Evolutionary conservation across 1,140 invertebrate genomes (phyloP), one percentile per base, ranked within the genome.

Genomic region (Ptiloglossa arizonensis): DNA sequence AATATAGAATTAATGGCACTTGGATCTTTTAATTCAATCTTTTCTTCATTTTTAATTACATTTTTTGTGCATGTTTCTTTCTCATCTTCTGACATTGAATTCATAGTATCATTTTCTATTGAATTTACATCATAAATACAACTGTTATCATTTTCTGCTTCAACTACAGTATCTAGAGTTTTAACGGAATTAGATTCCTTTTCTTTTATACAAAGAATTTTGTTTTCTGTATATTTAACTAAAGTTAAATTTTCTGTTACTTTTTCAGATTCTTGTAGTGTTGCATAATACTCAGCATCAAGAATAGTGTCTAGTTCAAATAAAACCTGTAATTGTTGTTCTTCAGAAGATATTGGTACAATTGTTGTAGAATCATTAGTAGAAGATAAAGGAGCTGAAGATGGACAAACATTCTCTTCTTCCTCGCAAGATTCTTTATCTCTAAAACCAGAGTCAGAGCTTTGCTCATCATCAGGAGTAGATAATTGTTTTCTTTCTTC

Each of bases 361-460:
- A 64, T 56, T 1, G 32, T 41, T 2, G 64, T 54, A 17, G 69
- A 63, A 11, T 76, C 71, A 24, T 82, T 83, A 24, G 15, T 22
- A 15, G 83, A 79, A 35, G 69, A 35, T 19, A 69, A 41, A 2
- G 72, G 71, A 29, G 41, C 69, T 1, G 63, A 69, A 15, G 82
- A 50, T 13, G 87, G 67, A 41, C 88, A 77, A 17, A 89, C 84
- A 69, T 88, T 93, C 52, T 93, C 93, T 46, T 93, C 93, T 41
- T 93, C 93, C 79, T 93, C 93, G 71, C 92, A 93, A 6, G 92
- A 93, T 71, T 93, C 93, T 79, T 94, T 94, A 56, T 94, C 93
- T 17, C 93, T 87, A 57, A 94, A 94, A 70, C 93, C 93, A 11
- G 93, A 93, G 71, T 94, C 93, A 8, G 93, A 93, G 72, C 93